Conservation (phyloP, 1,140 invertebrate genomes). For the Drosophila serrata region DNA sequence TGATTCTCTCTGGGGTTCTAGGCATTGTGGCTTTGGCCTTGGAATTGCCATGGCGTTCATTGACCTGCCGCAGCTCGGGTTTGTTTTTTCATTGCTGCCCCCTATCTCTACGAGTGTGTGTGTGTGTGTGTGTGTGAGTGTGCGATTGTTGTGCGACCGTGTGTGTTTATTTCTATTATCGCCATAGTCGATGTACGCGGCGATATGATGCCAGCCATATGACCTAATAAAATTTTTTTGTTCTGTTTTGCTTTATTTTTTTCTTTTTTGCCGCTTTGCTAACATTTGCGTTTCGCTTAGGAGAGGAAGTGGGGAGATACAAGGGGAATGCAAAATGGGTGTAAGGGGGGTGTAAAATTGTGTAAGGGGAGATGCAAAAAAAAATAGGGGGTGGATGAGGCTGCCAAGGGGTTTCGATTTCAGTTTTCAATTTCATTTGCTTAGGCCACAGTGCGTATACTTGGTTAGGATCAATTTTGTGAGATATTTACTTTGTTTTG, state of each 20-base stretch:
- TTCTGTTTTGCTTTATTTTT: slow-evolving; percentile 51
- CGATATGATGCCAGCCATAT: slow-evolving; percentile 77
- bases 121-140: slow-evolving; percentile 4
- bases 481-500: background rate
- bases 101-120: slow-evolving; percentile 38
- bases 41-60: slow-evolving; percentile 77
- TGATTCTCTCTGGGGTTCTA: slow-evolving; percentile 43
- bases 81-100: slow-evolving; percentile 63
- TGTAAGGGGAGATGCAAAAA: background rate
- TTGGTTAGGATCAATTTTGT: slow-evolving; percentile 4
- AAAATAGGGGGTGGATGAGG: background rate
- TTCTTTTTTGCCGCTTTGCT: slow-evolving; percentile 25
- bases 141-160: slow-evolving; percentile 42
- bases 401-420: slow-evolving; percentile 3
- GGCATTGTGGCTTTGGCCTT: slow-evolving; percentile 79
- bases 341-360: background rate
- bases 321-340: background rate
- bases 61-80: slow-evolving; percentile 65
- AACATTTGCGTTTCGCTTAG: slow-evolving; percentile 23
- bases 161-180: slow-evolving; percentile 79
- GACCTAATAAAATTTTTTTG: slow-evolving; percentile 70
- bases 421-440: background rate
- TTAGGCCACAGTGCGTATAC: slow-evolving; percentile 29
- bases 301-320: background rate
- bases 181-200: slow-evolving; percentile 65